phyloP scores from a whole-genome alignment of 2,113 vertebrate species.

The Centrocercus urophasianus region DNA sequence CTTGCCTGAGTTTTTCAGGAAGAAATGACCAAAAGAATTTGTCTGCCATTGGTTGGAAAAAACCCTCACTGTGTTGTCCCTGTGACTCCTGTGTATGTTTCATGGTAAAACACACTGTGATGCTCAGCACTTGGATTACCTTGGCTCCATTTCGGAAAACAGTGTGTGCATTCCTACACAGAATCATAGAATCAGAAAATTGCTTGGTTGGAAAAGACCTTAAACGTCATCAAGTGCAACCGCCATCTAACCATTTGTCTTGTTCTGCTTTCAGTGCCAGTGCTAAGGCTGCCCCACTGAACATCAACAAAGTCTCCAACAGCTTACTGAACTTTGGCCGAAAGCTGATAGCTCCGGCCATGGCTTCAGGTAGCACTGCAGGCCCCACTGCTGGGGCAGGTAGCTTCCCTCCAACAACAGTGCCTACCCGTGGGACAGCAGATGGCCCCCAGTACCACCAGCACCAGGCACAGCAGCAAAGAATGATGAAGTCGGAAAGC shows the following conservation, averaged over 20 bases:
- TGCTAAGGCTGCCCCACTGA: constrained; percentile 86
- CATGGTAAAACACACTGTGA: neutral
- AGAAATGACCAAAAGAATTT: neutral
- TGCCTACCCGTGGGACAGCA: constrained; percentile 9
- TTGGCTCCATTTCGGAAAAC: neutral
- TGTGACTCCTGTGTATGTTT: neutral
- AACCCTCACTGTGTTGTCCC: neutral
- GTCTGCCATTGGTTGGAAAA: neutral
- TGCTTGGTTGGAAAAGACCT: too few relatives aligned
- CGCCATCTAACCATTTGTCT: neutral
- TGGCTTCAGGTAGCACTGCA: constrained; percentile 71
- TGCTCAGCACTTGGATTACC: neutral
- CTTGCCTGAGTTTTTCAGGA: neutral
- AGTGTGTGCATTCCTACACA: neutral
- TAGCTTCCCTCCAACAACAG: constrained; percentile 55
- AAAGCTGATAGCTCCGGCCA: constrained; percentile 92
- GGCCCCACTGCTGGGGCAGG: constrained; percentile 50
- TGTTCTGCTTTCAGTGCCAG: constrained; percentile 70
- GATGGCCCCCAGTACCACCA: constrained; percentile 66
- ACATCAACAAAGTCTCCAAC: constrained; percentile 98
- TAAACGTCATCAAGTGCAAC: too few relatives aligned
- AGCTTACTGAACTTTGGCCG: constrained; percentile 94
- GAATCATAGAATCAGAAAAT: neutral
- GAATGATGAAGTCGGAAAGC: constrained; percentile 96
- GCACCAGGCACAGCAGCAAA: constrained; percentile 77